Conservation (phyloP, 2,113 vertebrate genomes). For the Pluvialis apricaria region DNA sequence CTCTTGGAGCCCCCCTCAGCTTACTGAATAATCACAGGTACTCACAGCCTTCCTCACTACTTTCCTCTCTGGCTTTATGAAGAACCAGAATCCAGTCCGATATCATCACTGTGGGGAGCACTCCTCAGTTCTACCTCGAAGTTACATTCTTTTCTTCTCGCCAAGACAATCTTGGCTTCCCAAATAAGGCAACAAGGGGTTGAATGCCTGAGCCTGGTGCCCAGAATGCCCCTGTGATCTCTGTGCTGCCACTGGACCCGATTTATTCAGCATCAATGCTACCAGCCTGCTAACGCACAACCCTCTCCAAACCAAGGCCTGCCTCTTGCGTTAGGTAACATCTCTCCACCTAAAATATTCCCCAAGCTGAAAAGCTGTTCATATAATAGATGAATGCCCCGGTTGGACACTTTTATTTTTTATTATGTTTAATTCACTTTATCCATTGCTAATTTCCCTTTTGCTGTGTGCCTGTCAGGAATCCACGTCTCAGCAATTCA, state of each 20-base stretch:
- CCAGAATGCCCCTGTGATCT: accelerated
- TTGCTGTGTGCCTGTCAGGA: neutral
- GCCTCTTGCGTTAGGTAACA: neutral
- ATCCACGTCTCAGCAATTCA: constrained; percentile 21
- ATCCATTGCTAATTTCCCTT: constrained; percentile 35
- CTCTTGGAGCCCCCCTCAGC: neutral
- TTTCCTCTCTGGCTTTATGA: neutral
- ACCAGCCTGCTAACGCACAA: neutral
- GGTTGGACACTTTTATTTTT: neutral
- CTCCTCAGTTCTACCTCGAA: neutral
- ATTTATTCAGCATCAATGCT: neutral
- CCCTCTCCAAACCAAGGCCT: neutral
- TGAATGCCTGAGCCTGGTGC: accelerated
- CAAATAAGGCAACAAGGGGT: neutral
- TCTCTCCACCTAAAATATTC: neutral
- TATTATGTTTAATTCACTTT: constrained; percentile 36
- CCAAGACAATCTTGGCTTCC: neutral
- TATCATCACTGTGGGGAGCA: accelerated
- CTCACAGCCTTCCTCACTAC: neutral
- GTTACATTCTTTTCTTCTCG: neutral
- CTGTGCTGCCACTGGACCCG: neutral
- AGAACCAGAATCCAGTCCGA: neutral
- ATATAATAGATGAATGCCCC: neutral
- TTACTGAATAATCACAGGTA: neutral
- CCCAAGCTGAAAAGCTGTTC: neutral